Evolutionary conservation across 2,888 invertebrate species (phyloP), one percentile per base, ranked within the genome.

Genomic region (Caenorhabditis angaria): DNA sequence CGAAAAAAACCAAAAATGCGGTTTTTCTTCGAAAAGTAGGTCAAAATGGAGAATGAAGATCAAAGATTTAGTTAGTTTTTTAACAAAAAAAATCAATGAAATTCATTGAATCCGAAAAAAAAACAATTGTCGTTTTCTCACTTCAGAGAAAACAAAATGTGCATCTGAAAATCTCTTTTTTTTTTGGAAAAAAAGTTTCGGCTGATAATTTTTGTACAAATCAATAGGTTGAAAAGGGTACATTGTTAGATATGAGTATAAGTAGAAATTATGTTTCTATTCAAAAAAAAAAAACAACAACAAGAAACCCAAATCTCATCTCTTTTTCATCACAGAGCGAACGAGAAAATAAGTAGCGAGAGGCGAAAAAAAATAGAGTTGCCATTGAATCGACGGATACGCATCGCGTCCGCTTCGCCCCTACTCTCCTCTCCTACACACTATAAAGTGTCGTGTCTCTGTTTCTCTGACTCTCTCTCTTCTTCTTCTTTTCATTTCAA

Each of bases 331-430:
- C 51, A n/a, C 6, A 51, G 25, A 51, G 25, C 2, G 12, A 51
- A 22, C 4, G 24, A 27, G 28, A 66, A 27, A 51, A 63, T 28
- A 22, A 63, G 47, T 59, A 48, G 27, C 58, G 54, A 27, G 24
- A 24, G 51, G 6, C 3, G 14, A 6, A 10, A 24, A 24, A n/a
- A 27, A 18, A 27, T 27, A 27, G 18, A 27, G 25, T 54, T 54
- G 54, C 54, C 54, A 54, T 54, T 54, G 55, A 56, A 56, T 56
- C 55, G 55, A 56, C 54, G 29, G 4, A 25, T 3, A 18, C 55
- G 55, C 55, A 56, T 20, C 55, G 55, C 55, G 32, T 4, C 20
- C 55, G 54, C 54, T 54, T 3, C 54, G 54, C 54, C 1, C n/a
- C n/a, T n/a, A n/a, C n/a, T n/a, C n/a, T 54, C 4, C 27, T 24